Evolutionary conservation across 1,140 invertebrate genomes (phyloP), one percentile per base, ranked within the genome.

Genomic region (Drosophila sp.): DNA sequence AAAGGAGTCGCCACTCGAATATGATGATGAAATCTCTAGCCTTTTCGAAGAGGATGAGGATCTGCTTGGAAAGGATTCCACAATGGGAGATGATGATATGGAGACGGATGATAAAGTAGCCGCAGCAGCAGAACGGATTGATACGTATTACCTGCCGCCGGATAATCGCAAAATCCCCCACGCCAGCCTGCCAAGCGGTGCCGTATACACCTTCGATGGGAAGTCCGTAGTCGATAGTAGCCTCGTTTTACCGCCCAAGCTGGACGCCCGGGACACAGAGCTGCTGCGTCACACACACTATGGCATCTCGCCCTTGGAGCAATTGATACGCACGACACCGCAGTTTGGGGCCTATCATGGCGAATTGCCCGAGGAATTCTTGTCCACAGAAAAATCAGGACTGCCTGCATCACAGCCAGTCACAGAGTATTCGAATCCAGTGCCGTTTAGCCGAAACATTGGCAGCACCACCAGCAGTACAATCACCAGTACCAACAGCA

Each of bases 341-440:
- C 96, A 96, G 80, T 95, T 95, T 76, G 94, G 94, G 1, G 94
- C 94, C 25, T 96, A 95, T 76, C 94, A 93, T 68, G 96, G 96
- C 0, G 95, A 96, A 83, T 93, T 95, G 7, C 96, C 96, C 17
- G 89, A 90, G 27, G 83, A 92, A 11, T 80, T 91, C 58, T 54
- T 80, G 0, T 66, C 83, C 30, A 91, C 74, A 30, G 77, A 74
- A 17, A 55, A 41, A 30, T n/a, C 72, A 4, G 33, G 54, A 33
- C 55, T 66, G 32, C 55, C 66, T n/a, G 58, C 25, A 7, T 54
- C 70, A 2, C 70, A 70, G 11, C 41, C 79, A 27, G 63, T 65
- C 6, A 76, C 74, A 25, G 81, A 86, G 23, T 71, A 73, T 25
- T 68, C 81, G 0, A 75, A 66, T 23, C 75, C 77, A 5, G 72